Evolutionary conservation across 2,113 vertebrate species (phyloP).

Genomic region (Corythoichthys haematopterus): DNA sequence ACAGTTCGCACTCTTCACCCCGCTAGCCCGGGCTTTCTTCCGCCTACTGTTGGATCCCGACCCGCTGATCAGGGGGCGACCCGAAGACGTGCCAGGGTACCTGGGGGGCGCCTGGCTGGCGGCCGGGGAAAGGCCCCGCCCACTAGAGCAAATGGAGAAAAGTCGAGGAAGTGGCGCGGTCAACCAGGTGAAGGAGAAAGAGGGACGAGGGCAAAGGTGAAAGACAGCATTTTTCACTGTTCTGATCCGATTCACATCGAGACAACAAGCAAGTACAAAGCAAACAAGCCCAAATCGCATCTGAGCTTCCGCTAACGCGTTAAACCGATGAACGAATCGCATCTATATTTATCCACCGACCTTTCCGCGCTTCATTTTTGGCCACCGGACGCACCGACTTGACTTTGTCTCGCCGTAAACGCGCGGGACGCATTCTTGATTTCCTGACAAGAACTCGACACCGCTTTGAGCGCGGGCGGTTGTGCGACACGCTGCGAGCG

Average conservation of each 20-base stretch:
- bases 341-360: neutral
- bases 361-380: neutral
- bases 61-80: constrained; percentile 61
- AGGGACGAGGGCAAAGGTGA: constrained; percentile 46
- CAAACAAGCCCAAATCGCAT: no score
- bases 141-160: constrained; percentile 37
- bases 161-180: constrained; percentile 31
- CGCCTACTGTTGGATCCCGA: constrained; percentile 71
- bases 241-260: no score
- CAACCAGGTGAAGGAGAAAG: constrained; percentile 39
- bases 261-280: no score
- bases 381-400: neutral
- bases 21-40: constrained; percentile 69
- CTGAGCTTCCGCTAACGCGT: neutral
- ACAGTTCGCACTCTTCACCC: constrained; percentile 70
- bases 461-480: neutral
- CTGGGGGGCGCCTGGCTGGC: constrained; percentile 64
- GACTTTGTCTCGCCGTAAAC: neutral
- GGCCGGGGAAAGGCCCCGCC: constrained; percentile 37
- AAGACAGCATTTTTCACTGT: neutral
- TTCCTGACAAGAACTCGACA: neutral
- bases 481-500: neutral
- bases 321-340: neutral
- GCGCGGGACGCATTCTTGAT: neutral
- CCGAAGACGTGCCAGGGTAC: constrained; percentile 64